A percentile compares a stretch with the other conserved stretches of the same genome.
phyloP scores from a whole-genome alignment of 2,113 vertebrate species.

The Eclectus roratus region DNA sequence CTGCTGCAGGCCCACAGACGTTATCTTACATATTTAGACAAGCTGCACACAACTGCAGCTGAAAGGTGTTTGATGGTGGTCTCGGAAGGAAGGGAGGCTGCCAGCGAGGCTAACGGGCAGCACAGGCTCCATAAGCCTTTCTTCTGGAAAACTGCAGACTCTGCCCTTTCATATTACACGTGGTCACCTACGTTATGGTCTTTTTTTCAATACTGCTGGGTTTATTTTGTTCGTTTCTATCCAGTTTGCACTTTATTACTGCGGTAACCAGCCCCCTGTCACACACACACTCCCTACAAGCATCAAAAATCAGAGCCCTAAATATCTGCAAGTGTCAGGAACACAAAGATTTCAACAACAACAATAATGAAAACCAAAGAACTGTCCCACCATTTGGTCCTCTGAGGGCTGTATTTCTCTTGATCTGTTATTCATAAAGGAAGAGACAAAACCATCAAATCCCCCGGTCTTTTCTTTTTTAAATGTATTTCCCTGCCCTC shows the following conservation, averaged over 20 bases:
- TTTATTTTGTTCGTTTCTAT: neutral
- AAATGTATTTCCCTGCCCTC: neutral
- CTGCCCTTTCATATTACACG: neutral
- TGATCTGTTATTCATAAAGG: neutral
- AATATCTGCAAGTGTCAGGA: neutral
- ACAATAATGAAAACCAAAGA: neutral
- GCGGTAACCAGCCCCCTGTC: neutral
- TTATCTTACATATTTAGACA: constrained; percentile 52
- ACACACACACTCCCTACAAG: neutral
- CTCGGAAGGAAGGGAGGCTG: constrained; percentile 10
- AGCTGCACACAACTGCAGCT: constrained; percentile 42
- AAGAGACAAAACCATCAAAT: constrained; percentile 29
- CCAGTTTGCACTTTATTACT: neutral
- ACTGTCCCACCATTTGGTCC: neutral
- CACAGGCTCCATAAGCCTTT: neutral
- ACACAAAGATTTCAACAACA: constrained; percentile 8
- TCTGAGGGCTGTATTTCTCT: constrained; percentile 18
- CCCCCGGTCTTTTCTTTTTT: neutral
- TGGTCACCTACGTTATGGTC: neutral
- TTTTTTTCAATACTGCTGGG: neutral
- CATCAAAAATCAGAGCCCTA: neutral
- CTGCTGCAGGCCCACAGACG: constrained; percentile 41
- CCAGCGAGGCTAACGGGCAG: neutral
- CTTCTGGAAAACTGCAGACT: constrained; percentile 3
- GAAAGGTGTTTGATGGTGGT: constrained; percentile 56